These are phyloP conservation scores for Triops longicaudatus DNA, from an alignment of 1,140 invertebrate genomes.

Conservation along the genomic window DNA sequence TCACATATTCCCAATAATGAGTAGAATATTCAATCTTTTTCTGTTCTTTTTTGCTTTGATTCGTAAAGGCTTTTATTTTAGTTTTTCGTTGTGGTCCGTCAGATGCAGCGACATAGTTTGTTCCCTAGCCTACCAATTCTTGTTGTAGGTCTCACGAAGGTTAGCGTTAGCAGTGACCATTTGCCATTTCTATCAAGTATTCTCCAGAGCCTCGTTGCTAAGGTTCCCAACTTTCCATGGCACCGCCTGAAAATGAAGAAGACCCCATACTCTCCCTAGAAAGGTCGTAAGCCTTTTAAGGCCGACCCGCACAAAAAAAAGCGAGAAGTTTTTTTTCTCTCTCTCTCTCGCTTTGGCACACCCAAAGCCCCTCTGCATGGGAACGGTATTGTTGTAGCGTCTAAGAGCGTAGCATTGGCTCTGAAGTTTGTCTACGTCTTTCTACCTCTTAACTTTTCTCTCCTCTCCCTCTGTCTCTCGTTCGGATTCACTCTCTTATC, in stretches of 20 bases:
- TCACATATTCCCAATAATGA: too few relatives aligned
- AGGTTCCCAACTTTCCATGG: background rate
- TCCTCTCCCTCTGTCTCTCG: background rate
- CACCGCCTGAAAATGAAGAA: constrained; percentile 2
- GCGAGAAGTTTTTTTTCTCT: too few relatives aligned
- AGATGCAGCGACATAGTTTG: too few relatives aligned
- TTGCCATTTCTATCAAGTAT: constrained; percentile 15
- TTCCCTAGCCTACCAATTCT: too few relatives aligned
- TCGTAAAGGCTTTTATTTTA: too few relatives aligned
- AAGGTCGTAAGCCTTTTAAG: constrained; percentile 5
- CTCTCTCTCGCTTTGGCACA: background rate
- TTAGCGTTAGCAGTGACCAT: background rate
- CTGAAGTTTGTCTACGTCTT: background rate
- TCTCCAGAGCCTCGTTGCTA: background rate
- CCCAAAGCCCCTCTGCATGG: background rate
- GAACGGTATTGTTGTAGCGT: constrained; percentile 11
- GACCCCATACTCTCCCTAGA: background rate
- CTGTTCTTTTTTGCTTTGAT: too few relatives aligned
- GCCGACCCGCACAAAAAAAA: background rate
- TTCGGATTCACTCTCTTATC: background rate
- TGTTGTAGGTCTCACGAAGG: background rate
- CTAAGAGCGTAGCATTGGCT: background rate
- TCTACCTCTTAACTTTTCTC: background rate
- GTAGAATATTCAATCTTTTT: too few relatives aligned
- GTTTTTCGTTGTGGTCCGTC: too few relatives aligned